These are phyloP conservation scores for Enteromius anoplus DNA, from an alignment of 2,797 vertebrate species.

Conservation along the genomic window DNA sequence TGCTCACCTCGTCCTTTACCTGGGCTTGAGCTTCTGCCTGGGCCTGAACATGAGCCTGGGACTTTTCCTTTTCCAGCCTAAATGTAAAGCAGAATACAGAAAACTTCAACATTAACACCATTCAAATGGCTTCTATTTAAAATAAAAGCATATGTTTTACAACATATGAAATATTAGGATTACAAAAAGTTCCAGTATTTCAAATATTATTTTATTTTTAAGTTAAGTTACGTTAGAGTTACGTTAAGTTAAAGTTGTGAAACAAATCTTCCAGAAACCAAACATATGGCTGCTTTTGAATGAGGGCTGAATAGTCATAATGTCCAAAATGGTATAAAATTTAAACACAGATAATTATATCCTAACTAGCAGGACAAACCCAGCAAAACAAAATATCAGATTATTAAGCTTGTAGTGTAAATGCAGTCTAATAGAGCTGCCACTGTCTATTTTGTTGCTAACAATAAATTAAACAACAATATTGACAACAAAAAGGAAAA, in stretches of 20 bases:
- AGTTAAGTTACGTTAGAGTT: neutral
- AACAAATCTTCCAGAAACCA: neutral
- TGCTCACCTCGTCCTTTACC: constrained; percentile 78
- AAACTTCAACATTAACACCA: neutral
- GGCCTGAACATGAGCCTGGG: constrained; percentile 59
- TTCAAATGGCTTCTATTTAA: neutral
- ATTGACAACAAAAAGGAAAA: constrained; percentile 5
- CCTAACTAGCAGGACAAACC: neutral
- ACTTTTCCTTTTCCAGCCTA: constrained; percentile 75
- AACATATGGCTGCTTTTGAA: neutral
- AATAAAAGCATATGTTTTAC: neutral
- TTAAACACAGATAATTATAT: neutral
- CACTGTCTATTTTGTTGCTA: neutral
- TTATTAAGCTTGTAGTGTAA: constrained; percentile 7
- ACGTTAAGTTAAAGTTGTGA: neutral
- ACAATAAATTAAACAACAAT: constrained; percentile 13
- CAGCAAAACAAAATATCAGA: neutral
- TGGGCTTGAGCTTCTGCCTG: constrained; percentile 67
- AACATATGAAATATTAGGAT: neutral
- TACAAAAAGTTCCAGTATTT: neutral
- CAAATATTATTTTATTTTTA: neutral
- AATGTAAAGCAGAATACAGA: neutral
- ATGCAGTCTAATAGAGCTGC: neutral
- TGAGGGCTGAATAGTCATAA: neutral
- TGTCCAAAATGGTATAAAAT: neutral